Evolutionary conservation across 2,888 invertebrate genomes (phyloP).

Genomic region (Odontothrips loti): DNA sequence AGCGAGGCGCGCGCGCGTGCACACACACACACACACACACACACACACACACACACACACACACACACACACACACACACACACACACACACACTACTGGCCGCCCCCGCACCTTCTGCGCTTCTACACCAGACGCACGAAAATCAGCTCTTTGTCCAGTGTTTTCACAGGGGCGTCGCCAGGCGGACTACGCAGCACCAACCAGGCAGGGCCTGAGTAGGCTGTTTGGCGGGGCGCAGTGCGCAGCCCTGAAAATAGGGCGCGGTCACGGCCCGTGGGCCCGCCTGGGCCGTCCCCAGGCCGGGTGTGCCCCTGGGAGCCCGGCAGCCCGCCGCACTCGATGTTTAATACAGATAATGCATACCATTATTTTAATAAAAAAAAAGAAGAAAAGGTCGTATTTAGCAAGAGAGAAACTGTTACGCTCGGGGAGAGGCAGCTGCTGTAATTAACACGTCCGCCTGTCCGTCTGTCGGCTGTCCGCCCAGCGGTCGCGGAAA

Average conservation of each 20-base stretch:
- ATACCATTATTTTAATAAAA: constrained; percentile 26
- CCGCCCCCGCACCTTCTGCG: not conserved
- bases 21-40: constrained; percentile 20
- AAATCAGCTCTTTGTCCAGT: too few relatives aligned
- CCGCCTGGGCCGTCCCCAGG: too few relatives aligned
- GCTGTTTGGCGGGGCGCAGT: too few relatives aligned
- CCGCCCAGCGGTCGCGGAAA: not conserved
- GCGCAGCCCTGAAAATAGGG: too few relatives aligned
- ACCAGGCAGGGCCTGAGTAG: too few relatives aligned
- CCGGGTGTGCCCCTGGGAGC: not conserved
- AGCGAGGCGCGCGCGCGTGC: constrained; percentile 6
- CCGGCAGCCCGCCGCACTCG: not conserved
- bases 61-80: not conserved
- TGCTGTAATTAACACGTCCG: constrained; percentile 4
- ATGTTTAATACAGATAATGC: constrained; percentile 9
- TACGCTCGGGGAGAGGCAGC: not conserved
- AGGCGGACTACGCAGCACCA: too few relatives aligned
- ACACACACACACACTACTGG: constrained; percentile 35
- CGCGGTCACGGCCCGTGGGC: too few relatives aligned
- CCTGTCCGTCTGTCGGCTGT: not conserved
- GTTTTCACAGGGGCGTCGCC: too few relatives aligned
- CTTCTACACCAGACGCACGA: too few relatives aligned
- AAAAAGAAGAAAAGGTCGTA: not conserved
- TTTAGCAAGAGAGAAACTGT: constrained; percentile 26
- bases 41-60: constrained; percentile 33